Evolutionary conservation across 2,797 vertebrate species (phyloP).

Genomic region (Discoglossus pictus): DNA sequence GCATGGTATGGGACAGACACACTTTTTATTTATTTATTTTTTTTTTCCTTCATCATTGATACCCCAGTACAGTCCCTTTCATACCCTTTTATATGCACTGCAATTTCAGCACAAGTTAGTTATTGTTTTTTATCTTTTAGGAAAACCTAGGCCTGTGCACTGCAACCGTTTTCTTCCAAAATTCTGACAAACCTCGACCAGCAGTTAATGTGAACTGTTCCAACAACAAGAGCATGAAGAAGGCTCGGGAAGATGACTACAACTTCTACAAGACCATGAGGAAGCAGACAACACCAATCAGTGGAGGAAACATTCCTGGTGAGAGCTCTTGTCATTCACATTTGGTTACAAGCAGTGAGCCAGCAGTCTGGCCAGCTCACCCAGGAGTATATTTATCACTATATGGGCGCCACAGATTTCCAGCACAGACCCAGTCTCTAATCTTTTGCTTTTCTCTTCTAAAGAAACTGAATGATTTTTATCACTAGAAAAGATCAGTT

Average conservation of each 20-base stretch:
- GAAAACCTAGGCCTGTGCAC: conserved; percentile 61
- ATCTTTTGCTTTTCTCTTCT: too few relatives aligned
- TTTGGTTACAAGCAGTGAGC: too few relatives aligned
- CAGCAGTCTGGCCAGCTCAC: too few relatives aligned
- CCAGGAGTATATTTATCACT: too few relatives aligned
- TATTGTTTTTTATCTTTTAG: conserved; percentile 53
- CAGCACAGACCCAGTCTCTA: too few relatives aligned
- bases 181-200: conserved; percentile 59
- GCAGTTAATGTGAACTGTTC: conserved; percentile 59
- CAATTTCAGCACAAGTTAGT: too few relatives aligned
- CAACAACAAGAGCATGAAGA: conserved; percentile 29
- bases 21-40: background rate
- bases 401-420: too few relatives aligned
- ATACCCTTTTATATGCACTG: too few relatives aligned
- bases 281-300: conserved; percentile 55
- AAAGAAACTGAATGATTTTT: too few relatives aligned
- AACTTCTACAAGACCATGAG: conserved; percentile 61
- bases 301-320: conserved; percentile 64
- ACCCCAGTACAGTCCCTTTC: too few relatives aligned
- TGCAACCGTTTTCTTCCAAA: conserved; percentile 63
- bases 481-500: too few relatives aligned
- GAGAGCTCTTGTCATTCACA: conserved; percentile 23
- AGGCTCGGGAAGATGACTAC: conserved; percentile 56
- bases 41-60: background rate
- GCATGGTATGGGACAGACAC: too few relatives aligned